Conservation (phyloP, 2,888 invertebrate genomes). For the Alloscopus bannaensis region DNA sequence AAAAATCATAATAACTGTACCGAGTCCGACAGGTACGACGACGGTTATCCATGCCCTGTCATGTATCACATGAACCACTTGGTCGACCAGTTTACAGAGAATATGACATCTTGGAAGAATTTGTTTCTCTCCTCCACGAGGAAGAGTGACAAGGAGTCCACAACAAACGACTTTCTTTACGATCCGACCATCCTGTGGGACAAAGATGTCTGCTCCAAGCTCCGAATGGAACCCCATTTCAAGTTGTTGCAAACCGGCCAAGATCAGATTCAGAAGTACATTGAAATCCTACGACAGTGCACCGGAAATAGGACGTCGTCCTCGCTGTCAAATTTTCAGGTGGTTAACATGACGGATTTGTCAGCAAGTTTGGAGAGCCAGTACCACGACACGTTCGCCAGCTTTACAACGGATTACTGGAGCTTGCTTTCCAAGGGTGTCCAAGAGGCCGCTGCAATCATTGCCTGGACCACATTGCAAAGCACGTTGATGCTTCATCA, state of each 20-base stretch:
- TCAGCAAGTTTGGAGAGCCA: slow-evolving; percentile 41
- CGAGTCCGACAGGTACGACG: slow-evolving; percentile 36
- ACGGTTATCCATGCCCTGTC: slow-evolving; percentile 67
- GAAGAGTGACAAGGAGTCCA: neutral
- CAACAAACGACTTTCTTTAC: slow-evolving; percentile 10
- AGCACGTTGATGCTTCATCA: slow-evolving; percentile 52
- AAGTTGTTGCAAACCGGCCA: slow-evolving; percentile 22
- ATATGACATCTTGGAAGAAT: slow-evolving; percentile 64
- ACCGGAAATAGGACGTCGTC: slow-evolving; percentile 23
- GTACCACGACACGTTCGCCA: slow-evolving; percentile 57
- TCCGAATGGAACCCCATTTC: slow-evolving; percentile 56
- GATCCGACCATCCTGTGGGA: slow-evolving; percentile 33
- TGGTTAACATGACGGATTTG: slow-evolving; percentile 41
- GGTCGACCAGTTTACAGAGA: slow-evolving; percentile 39
- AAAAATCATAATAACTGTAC: slow-evolving; percentile 63
- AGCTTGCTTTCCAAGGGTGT: slow-evolving; percentile 1
- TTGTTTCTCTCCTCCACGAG: slow-evolving; percentile 14
- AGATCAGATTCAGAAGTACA: slow-evolving; percentile 47
- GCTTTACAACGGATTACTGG: slow-evolving; percentile 61
- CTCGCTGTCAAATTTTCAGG: slow-evolving; percentile 27
- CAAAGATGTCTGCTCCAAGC: neutral
- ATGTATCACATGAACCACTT: slow-evolving; percentile 61
- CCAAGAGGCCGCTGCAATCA: slow-evolving; percentile 31
- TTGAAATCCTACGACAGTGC: slow-evolving; percentile 36
- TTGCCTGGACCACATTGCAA: slow-evolving; percentile 54